Evolutionary conservation across 2,888 invertebrate species (phyloP).

Genomic region (Brachyopa scutellaris): DNA sequence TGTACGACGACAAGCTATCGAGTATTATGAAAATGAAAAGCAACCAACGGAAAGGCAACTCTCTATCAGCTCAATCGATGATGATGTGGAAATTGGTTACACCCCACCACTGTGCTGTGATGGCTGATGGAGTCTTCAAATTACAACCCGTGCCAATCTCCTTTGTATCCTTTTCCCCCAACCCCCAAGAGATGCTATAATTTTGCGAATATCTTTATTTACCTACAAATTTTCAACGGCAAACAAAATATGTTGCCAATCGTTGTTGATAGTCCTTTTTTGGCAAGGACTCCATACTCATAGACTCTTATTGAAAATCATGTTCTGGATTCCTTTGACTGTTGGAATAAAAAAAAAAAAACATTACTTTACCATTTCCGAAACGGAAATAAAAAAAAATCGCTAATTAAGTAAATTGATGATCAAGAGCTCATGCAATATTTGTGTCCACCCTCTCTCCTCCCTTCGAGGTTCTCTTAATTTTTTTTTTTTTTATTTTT

Average conservation of each 20-base stretch:
- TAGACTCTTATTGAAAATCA: constrained; percentile 46
- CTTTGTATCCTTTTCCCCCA: constrained; percentile 4
- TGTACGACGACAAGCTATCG: no score
- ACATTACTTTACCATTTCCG: constrained; percentile 67
- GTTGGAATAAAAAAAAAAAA: no score
- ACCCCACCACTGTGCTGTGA: not conserved
- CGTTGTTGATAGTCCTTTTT: constrained; percentile 8
- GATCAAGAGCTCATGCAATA: constrained; percentile 57
- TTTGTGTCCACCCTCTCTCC: constrained; percentile 7
- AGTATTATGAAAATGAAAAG: no score
- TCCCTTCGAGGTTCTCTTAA: not conserved
- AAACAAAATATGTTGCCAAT: constrained; percentile 49
- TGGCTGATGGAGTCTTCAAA: not conserved
- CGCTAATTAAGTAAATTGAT: constrained; percentile 72
- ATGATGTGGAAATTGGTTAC: constrained; percentile 66
- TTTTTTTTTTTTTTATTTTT: not conserved
- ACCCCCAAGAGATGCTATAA: not conserved
- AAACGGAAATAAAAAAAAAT: constrained; percentile 58
- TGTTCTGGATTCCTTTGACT: constrained; percentile 53
- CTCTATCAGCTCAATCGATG: constrained; percentile 54
- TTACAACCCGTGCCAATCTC: not conserved
- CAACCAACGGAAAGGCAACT: not conserved
- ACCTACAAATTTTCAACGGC: constrained; percentile 29
- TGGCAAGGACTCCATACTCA: constrained; percentile 20
- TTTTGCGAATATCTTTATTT: constrained; percentile 19